Evolutionary conservation across 2,113 vertebrate species (phyloP).

Genomic region (Salvelinus fontinalis): DNA sequence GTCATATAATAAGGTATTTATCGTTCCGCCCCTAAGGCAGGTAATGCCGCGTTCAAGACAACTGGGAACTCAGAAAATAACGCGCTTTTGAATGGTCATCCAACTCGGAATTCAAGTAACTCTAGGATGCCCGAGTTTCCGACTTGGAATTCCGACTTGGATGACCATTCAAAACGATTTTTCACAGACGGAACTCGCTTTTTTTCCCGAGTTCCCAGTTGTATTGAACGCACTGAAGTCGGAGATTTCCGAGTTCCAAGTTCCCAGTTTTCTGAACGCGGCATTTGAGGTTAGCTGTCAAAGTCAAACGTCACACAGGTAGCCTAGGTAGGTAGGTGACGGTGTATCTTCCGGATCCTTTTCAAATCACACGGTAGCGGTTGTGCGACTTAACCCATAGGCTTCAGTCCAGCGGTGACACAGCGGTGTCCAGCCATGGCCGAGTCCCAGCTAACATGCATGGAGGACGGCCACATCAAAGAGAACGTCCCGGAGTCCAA

Average conservation of each 20-base stretch:
- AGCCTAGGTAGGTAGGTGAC: background rate
- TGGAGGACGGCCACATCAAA: constrained; percentile 86
- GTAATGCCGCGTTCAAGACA: background rate
- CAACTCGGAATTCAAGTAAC: no score
- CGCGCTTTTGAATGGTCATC: no score
- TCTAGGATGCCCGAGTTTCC: no score
- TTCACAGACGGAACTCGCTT: no score
- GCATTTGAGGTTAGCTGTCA: background rate
- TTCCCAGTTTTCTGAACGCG: no score
- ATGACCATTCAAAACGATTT: no score
- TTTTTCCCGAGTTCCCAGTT: no score
- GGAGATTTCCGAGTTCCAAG: no score
- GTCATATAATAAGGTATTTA: no score
- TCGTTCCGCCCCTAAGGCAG: background rate
- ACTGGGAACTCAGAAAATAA: no score
- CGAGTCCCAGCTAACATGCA: constrained; percentile 85
- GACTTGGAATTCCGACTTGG: no score
- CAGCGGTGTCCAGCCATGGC: constrained; percentile 77
- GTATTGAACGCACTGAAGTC: no score
- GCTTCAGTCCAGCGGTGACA: background rate
- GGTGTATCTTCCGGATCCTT: background rate
- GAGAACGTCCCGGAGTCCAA: constrained; percentile 76
- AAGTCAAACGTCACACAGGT: background rate
- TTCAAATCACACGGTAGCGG: background rate
- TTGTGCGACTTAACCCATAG: background rate